These are phyloP conservation scores for Pimpla rufipes DNA, from an alignment of 2,888 invertebrate genomes.

Conservation along the genomic window DNA sequence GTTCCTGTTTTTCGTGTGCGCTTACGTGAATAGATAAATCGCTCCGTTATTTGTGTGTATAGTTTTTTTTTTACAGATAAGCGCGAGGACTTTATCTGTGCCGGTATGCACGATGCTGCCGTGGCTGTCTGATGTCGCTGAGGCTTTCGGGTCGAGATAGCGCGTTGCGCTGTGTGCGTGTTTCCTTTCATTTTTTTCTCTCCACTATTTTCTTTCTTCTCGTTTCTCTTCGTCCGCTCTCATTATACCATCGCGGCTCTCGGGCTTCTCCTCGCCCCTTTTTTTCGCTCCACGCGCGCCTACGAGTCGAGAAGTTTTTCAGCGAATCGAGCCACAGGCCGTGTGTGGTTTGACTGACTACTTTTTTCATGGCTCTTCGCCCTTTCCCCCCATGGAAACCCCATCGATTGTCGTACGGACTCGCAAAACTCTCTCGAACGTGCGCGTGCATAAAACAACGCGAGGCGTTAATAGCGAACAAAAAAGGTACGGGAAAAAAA, in stretches of 20 bases:
- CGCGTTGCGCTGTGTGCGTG: background rate
- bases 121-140: background rate
- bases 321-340: conserved; percentile 39
- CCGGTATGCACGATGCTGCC: conserved; percentile 36
- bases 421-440: conserved; percentile 41
- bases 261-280: conserved; percentile 29
- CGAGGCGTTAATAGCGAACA: background rate
- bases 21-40: conserved; percentile 53
- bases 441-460: conserved; percentile 39
- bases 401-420: conserved; percentile 46
- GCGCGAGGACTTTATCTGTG: conserved; percentile 48
- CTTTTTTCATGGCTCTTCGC: conserved; percentile 57
- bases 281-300: conserved; percentile 25
- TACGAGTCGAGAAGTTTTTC: conserved; percentile 46
- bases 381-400: conserved; percentile 25
- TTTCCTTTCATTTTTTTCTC: conserved; percentile 11
- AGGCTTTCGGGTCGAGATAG: conserved; percentile 34
- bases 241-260: conserved; percentile 15
- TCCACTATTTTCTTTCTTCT: conserved; percentile 5
- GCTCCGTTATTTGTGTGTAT: conserved; percentile 23
- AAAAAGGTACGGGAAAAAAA: conserved; percentile 4
- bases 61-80: conserved; percentile 56
- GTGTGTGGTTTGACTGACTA: conserved; percentile 59
- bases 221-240: conserved; percentile 40
- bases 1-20: conserved; percentile 8